Evolutionary conservation across 1,140 invertebrate species (phyloP).

Genomic region (Antheraea pernyi): DNA sequence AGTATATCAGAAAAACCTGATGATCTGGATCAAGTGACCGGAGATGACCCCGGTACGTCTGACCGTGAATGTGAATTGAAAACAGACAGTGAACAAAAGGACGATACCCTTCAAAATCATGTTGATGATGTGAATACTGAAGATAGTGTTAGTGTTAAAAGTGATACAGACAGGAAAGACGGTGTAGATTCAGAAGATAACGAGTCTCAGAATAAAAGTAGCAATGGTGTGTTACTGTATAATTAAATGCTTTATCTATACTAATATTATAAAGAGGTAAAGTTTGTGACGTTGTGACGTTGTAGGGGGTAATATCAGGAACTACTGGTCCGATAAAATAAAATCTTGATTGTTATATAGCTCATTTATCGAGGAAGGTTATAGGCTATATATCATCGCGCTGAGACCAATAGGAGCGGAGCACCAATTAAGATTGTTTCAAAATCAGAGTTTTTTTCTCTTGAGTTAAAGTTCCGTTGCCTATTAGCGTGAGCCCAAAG

Average conservation of each 20-base stretch:
- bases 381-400: too few relatives aligned
- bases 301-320: too few relatives aligned
- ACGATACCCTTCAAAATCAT: slow-evolving; percentile 57
- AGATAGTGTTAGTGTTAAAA: slow-evolving; percentile 51
- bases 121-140: slow-evolving; percentile 46
- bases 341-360: too few relatives aligned
- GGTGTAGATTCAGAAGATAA: slow-evolving; percentile 27
- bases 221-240: slow-evolving; percentile 2
- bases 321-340: too few relatives aligned
- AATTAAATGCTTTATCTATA: background rate
- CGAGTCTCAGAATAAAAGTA: slow-evolving; percentile 30
- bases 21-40: slow-evolving; percentile 27
- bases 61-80: slow-evolving; percentile 29
- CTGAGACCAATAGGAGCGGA: too few relatives aligned
- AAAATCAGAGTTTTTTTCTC: too few relatives aligned
- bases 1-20: slow-evolving; percentile 39
- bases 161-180: slow-evolving; percentile 29
- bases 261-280: too few relatives aligned
- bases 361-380: too few relatives aligned
- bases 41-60: slow-evolving; percentile 22
- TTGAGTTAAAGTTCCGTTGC: too few relatives aligned
- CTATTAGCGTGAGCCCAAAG: too few relatives aligned
- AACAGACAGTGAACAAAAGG: slow-evolving; percentile 36
- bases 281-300: too few relatives aligned
- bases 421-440: too few relatives aligned